Conservation (phyloP, 2,797 vertebrate genomes). For the Psittacula echo region DNA sequence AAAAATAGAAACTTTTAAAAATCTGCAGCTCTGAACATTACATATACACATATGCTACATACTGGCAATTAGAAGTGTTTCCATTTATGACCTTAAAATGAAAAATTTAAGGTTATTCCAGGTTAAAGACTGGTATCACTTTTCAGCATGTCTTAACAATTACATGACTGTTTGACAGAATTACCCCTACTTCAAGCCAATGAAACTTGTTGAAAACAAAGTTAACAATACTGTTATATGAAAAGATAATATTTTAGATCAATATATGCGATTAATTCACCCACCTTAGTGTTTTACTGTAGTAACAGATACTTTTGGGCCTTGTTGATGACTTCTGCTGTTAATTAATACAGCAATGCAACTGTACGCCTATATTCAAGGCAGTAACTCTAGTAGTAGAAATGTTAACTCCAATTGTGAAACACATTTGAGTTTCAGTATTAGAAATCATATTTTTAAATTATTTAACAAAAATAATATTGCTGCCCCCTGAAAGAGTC, state of each 20-base stretch:
- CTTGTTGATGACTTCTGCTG: neutral
- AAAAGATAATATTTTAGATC: neutral
- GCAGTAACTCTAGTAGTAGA: neutral
- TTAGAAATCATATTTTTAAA: neutral
- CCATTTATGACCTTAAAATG: neutral
- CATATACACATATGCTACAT: slow-evolving; percentile 55
- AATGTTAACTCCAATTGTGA: neutral
- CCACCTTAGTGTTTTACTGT: neutral
- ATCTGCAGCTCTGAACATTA: slow-evolving; percentile 64
- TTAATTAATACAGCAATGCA: neutral
- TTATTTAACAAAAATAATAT: slow-evolving; percentile 10
- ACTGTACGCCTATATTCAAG: neutral
- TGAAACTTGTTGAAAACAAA: neutral
- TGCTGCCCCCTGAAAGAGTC: neutral
- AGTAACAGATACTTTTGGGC: neutral
- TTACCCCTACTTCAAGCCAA: neutral
- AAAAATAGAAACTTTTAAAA: slow-evolving; percentile 73
- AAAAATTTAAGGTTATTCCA: slow-evolving; percentile 37
- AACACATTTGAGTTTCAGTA: neutral
- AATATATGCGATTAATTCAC: neutral
- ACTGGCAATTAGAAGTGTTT: slow-evolving; percentile 41
- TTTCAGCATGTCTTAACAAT: slow-evolving; percentile 10
- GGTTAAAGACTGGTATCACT: neutral
- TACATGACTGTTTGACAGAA: neutral
- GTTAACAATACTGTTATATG: neutral